Base-by-base conservation (phyloP, 1,140 invertebrate species). In the Spodoptera frugiperda region DNA sequence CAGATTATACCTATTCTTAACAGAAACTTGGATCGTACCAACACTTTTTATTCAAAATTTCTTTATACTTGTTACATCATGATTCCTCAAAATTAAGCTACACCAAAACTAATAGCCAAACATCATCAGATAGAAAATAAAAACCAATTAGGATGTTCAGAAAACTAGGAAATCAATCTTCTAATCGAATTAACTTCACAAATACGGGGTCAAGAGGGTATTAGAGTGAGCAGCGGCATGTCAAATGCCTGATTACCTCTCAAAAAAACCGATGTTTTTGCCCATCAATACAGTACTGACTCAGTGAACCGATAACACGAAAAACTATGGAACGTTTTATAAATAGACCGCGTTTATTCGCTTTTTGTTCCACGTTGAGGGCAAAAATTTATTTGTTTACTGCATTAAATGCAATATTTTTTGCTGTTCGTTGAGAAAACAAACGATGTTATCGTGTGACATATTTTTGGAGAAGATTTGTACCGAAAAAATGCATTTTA, bases 271-370 rank as follows among this genome's bases (percentile, higher is more conserved):
- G 48, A 19, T 8, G 25, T 75, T 75, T 75, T 75, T 75, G 57
- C 44, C n/a, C 15, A 33, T 25, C 6, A 54, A 53, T 12, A n/a
- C 46, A 67, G 30, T 63, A 75, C 57, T n/a, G 15, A 75, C 10
- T 30, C 73, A 54, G 48, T 75, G 59, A 54, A 65, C 73, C 73
- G 73, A 14, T 21, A 3, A 49, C 14, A 54, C 10, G 59, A 75
- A 72, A 65, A 75, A 75, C 59, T 65, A 33, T 54, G 33, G 14
- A 73, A 14, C 49, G 9, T 4, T 70, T 59, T 75, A 74, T 74
- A 59, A 49, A 44, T 74, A 74, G 71, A 59, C 39, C 15, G 30
- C 39, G 55, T 9, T 30, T 19, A 46, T 54, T 54, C 5, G 6
- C 21, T 54, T 55, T 55, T 55, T 25, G 54, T 12, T 12, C 10